Conservation (phyloP, 1,140 invertebrate genomes). For the Maconellicoccus hirsutus region DNA sequence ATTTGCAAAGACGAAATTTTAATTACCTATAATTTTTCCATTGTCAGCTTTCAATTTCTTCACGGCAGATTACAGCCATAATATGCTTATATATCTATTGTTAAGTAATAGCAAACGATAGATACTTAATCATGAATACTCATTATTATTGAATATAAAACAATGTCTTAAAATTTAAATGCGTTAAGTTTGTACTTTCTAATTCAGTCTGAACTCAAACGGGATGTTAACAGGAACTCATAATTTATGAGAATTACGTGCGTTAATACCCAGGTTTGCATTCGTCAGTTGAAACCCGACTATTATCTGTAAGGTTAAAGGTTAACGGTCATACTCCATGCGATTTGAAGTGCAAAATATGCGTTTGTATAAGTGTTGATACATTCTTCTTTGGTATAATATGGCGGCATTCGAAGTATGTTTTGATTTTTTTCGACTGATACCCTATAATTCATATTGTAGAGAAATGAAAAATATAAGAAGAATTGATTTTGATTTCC, state of each 20-base stretch:
- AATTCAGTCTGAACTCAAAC: conserved; percentile 14
- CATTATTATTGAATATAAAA: background rate
- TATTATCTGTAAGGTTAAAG: conserved; percentile 18
- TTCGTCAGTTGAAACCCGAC: background rate
- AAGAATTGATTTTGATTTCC: too few species aligned
- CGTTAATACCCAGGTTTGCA: conserved; percentile 11
- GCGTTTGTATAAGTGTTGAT: background rate
- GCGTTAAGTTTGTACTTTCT: background rate
- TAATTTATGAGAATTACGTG: conserved; percentile 18
- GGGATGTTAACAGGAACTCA: conserved; percentile 16
- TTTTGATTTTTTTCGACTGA: too few species aligned
- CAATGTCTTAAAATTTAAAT: conserved; percentile 20
- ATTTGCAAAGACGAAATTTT: too few species aligned
- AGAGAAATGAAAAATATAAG: too few species aligned
- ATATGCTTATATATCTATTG: too few species aligned
- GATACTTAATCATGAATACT: background rate
- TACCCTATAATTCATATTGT: too few species aligned
- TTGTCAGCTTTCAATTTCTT: too few species aligned
- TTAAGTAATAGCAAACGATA: background rate
- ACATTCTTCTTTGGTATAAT: background rate
- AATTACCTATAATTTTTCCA: too few species aligned
- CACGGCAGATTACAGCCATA: too few species aligned
- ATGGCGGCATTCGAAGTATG: too few species aligned
- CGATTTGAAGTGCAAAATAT: background rate
- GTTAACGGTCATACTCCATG: conserved; percentile 11